Base-by-base conservation (phyloP, 2,888 invertebrate genomes). In the Aradus depressus region DNA sequence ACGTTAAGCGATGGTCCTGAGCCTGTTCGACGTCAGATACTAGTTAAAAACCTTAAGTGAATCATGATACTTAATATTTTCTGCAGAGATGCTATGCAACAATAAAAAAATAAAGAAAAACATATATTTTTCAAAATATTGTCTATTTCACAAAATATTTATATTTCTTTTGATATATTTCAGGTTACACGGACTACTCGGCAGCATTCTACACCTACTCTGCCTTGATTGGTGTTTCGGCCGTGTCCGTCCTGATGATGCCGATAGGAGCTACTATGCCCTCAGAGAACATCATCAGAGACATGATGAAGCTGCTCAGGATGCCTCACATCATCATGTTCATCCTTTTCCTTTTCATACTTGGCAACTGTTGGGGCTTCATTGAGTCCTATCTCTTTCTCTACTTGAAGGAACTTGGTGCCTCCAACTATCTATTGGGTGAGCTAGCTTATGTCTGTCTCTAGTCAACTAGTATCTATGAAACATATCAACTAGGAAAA, bases 291-390 rank as follows among this genome's bases (percentile, higher is more conserved):
- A 75, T 87, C 44, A 75, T 86, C 59, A 73, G 79, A 56, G 84
- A 88, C 68, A 70, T 88, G 61, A 72, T 80, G 55, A 79, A 80
- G 63, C 76, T 89, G 44, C 73, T 89, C 54, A 79, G 79, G 67
- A 80, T 86, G 75, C 81, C 84, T 0, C 81, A 85, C 61, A 81
- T 90, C 38, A 78, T 84, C 28, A 72, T 83, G 37, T 88, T 91
- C 63, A 81, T 91, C 63, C 71, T 84, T 61, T 84, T 88, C 66
- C 72, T 90, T 37, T 85, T 87, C 64, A 75, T 82, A 23, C 72
- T 90, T 60, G 91, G 91, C 53, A 84, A 86, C 63, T 79, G 87
- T 65, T 88, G 86, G 81, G 90, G 90, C 25, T 88, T 88, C 67
- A 85, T 90, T 50, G 90, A 91, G 67, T 86, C 85, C 45, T 91